These are phyloP conservation scores for Protula sp. DNA, from an alignment of 2,888 invertebrate species.

Conservation along the genomic window DNA sequence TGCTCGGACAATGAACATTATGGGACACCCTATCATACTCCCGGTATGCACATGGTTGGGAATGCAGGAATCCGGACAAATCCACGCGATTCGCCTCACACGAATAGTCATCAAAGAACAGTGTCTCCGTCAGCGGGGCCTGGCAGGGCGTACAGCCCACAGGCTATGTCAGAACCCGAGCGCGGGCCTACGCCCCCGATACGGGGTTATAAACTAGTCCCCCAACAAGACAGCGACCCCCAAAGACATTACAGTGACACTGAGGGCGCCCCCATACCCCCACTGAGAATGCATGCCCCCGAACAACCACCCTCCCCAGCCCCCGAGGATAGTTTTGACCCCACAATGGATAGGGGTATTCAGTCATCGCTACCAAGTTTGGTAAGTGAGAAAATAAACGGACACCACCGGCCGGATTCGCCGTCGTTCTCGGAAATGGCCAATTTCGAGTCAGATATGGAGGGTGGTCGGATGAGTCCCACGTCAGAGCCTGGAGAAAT, in stretches of 20 bases:
- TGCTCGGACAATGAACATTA: not conserved
- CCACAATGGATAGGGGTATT: constrained; percentile 56
- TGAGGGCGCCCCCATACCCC: constrained; percentile 28
- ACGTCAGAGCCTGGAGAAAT: no score
- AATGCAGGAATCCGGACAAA: not conserved
- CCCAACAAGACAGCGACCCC: constrained; percentile 15
- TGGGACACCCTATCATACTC: not conserved
- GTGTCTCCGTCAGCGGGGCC: not conserved
- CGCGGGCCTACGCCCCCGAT: constrained; percentile 28
- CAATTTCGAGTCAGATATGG: constrained; percentile 2
- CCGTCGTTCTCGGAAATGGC: not conserved
- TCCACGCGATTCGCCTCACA: not conserved
- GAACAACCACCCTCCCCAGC: constrained; percentile 22
- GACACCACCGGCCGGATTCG: not conserved
- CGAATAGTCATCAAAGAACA: not conserved
- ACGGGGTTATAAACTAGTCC: constrained; percentile 24
- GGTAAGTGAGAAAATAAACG: constrained; percentile 27
- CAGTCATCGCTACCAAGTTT: constrained; percentile 55
- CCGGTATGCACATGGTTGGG: not conserved
- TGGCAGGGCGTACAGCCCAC: constrained; percentile 16
- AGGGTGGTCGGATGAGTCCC: not conserved
- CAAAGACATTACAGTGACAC: constrained; percentile 24
- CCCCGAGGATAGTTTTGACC: constrained; percentile 24
- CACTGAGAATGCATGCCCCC: not conserved
- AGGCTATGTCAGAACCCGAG: constrained; percentile 28